These are phyloP conservation scores for Trachelipus rathkii DNA, from an alignment of 1,140 invertebrate species.

Conservation along the genomic window DNA sequence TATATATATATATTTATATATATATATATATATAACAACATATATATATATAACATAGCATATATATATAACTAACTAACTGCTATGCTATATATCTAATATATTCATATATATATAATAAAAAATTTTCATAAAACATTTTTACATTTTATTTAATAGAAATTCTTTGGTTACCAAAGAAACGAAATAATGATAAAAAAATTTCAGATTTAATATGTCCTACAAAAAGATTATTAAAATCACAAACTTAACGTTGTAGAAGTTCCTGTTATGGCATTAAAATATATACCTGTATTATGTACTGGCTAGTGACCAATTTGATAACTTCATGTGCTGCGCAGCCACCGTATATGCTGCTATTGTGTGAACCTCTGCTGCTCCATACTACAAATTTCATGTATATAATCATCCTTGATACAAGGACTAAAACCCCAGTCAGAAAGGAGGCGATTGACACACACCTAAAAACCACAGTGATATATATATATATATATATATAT, in stretches of 20 bases:
- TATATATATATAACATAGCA: too few relatives aligned
- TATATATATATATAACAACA: too few relatives aligned
- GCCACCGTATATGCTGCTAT: constrained; percentile 88
- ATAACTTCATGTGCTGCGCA: constrained; percentile 93
- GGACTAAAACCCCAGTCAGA: constrained; percentile 74
- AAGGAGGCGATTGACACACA: constrained; percentile 71
- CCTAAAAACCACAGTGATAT: constrained; percentile 54
- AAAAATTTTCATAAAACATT: too few relatives aligned
- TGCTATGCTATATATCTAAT: too few relatives aligned
- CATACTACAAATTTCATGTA: constrained; percentile 94
- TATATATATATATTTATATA: too few relatives aligned
- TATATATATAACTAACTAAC: too few relatives aligned
- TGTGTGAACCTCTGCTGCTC: constrained; percentile 88
- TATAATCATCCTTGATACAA: constrained; percentile 82
- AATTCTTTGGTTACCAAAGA: too few relatives aligned
- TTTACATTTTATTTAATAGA: too few relatives aligned
- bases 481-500: constrained; percentile 17
- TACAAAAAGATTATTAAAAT: constrained; percentile 28
- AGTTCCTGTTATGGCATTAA: constrained; percentile 86
- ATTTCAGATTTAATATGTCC: too few relatives aligned
- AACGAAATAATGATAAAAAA: too few relatives aligned
- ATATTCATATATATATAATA: too few relatives aligned
- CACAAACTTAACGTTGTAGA: constrained; percentile 62
- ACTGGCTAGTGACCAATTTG: constrained; percentile 95
- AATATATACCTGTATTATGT: constrained; percentile 94